Evolutionary conservation across 2,888 invertebrate genomes (phyloP), one percentile per base, ranked within the genome.

Genomic region (Elysia crispata): DNA sequence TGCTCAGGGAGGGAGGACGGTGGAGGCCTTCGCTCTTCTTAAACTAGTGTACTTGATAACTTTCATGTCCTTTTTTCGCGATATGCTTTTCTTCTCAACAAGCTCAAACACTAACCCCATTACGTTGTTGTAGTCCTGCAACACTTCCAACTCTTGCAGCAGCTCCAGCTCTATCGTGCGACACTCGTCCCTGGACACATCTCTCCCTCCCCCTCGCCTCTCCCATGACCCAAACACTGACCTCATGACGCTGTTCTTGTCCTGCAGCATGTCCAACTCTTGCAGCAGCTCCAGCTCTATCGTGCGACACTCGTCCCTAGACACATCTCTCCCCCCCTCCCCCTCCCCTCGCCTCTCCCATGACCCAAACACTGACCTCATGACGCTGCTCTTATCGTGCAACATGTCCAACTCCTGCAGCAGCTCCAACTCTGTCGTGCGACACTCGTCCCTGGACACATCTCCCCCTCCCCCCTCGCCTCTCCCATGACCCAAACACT

Each of bases 101-200:
- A n/a, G n/a, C n/a, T n/a, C n/a, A n/a, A n/a, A 41, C 41, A 6
- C 90, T 86, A 8, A 73, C 66, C 81, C 79, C 73, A 88, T 76
- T 54, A 91, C 89, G 75, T 85, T 86, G 81, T 90, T 90, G 82
- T 91, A 91, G 60, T 90, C 89, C 57, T 90, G 89, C 57, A 88
- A 76, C 73, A 87, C 83, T 67, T 89, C 89, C 79, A 91, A 80
- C 67, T 91, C 91, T 33, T 88, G 84, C 18, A 88, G 78, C 72
- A 90, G 84, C 77, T 89, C 88, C 69, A 82, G 77, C 79, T 91
- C 91, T 49, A 86, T 84, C 28, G 83, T 83, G 73, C 86, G 77
- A 79, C 89, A 86, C 31, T 89, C 88, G 70, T 88, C n/a, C n/a
- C n/a, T n/a, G n/a, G n/a, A n/a, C n/a, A n/a, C 88, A 72, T 89